Conservation (phyloP, 2,113 vertebrate genomes). For the Grammomys dolichurus region DNA sequence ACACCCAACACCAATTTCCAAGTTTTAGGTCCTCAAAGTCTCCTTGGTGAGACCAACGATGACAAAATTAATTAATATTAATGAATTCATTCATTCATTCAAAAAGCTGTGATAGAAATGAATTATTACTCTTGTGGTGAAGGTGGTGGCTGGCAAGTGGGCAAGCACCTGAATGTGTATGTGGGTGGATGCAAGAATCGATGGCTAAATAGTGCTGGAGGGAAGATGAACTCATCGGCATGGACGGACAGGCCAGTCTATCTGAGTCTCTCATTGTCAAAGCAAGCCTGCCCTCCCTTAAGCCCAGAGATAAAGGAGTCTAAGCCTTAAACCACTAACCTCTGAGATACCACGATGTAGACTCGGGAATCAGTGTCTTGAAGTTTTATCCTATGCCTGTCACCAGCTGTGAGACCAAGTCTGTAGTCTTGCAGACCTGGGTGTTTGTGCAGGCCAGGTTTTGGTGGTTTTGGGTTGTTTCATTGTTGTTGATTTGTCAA, state of each 20-base stretch:
- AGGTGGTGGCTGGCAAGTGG: neutral
- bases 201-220: too few relatives aligned
- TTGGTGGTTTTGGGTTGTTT: neutral
- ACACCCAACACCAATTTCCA: neutral
- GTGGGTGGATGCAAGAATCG: neutral
- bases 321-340: neutral
- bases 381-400: neutral
- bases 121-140: neutral
- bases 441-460: neutral
- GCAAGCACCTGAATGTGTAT: neutral
- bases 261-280: neutral
- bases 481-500: neutral
- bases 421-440: neutral
- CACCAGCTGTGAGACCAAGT: neutral
- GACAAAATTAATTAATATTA: neutral
- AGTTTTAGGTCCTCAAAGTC: conserved; percentile 7
- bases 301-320: neutral
- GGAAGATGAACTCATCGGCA: neutral
- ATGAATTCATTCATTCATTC: too few relatives aligned
- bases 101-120: neutral
- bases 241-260: neutral
- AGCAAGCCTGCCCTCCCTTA: neutral
- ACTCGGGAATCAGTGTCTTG: neutral
- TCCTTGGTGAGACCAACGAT: neutral
- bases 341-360: neutral